Base-by-base conservation (phyloP, 2,797 vertebrate species). In the Microctenopoma steveboyesi region DNA sequence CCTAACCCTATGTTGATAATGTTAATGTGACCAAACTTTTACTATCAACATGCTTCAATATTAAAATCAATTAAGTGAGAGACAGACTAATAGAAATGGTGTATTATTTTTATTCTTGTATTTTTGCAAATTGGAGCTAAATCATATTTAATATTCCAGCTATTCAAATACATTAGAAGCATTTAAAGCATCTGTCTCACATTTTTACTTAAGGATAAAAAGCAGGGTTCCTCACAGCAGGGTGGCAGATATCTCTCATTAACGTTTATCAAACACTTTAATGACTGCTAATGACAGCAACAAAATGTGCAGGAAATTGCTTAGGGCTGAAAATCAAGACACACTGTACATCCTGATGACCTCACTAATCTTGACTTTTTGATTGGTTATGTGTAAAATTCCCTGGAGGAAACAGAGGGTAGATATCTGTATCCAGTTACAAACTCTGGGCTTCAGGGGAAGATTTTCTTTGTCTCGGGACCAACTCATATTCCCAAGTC, bases 401-500 rank as follows among this genome's bases (percentile, higher is more conserved):
- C 74, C 72, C 74, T n/a, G 48, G 22, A 60, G 66, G 55, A 81
- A 85, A 69, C 53, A 66, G 46, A 81, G 50, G 51, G 28, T 13
- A 43, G 45, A 28, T 81, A 79, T 82, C 62, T 81, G 49, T 61
- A 56, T 61, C 64, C 82, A 80, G 85, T 88, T 87, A 85, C 28
- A 61, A 76, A 82, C 57, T 68, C 52, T 46, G 39, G 12, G 60
- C 70, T 80, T 83, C 39, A 82, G 75, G 39, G 47, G 70, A 64
- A 71, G 68, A 74, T 79, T 74, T 72, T 72, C 64, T 77, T 64
- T 70, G 64, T 85, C 62, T 75, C 46, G 7, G 58, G 49, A 57
- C 78, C 52, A 73, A 74, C 62, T 64, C n/a, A n/a, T 73, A 86
- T 88, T 86, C 88, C 86, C 89, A 72, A 65, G 79, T 74, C 76